Evolutionary conservation across 30 jellyfish, hydroid and myxozoan species (phyloP).

Genomic region (Pseudorhiza aurosa): DNA sequence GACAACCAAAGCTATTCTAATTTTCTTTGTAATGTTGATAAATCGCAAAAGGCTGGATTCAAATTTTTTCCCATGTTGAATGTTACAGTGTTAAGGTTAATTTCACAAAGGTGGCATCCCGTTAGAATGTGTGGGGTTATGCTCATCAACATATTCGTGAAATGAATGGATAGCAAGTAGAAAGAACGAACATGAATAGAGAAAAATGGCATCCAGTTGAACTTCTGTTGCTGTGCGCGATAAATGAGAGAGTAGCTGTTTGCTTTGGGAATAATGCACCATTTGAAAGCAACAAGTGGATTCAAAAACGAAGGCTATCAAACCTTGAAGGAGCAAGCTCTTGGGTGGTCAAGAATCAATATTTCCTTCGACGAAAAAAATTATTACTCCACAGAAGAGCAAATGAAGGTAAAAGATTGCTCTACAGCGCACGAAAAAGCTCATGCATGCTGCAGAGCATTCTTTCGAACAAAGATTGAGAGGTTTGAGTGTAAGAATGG

Average conservation of each 20-base stretch:
- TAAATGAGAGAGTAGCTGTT: neutral
- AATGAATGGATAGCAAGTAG: neutral
- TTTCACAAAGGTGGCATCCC: neutral
- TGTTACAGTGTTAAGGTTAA: neutral
- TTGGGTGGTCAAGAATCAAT: constrained; percentile 10
- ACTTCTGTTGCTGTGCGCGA: neutral
- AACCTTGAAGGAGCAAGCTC: constrained; percentile 38
- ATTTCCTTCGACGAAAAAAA: constrained; percentile 5
- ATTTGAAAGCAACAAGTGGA: neutral
- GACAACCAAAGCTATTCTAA: neutral
- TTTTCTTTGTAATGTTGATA: neutral
- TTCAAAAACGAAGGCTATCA: constrained; percentile 39
- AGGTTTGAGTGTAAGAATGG: constrained; percentile 2
- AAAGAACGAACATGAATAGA: neutral
- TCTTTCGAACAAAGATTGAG: constrained; percentile 33
- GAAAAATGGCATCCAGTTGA: neutral
- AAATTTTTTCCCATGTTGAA: neutral
- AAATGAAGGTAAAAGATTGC: constrained; percentile 5
- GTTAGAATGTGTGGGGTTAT: neutral
- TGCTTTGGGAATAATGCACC: neutral
- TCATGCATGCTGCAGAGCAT: constrained; percentile 45
- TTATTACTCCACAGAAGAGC: constrained; percentile 21
- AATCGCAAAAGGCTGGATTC: neutral
- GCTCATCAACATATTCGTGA: neutral
- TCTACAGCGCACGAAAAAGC: constrained; percentile 34